Evolutionary conservation across 2,888 invertebrate genomes (phyloP).

Genomic region (Mimas tiliae): DNA sequence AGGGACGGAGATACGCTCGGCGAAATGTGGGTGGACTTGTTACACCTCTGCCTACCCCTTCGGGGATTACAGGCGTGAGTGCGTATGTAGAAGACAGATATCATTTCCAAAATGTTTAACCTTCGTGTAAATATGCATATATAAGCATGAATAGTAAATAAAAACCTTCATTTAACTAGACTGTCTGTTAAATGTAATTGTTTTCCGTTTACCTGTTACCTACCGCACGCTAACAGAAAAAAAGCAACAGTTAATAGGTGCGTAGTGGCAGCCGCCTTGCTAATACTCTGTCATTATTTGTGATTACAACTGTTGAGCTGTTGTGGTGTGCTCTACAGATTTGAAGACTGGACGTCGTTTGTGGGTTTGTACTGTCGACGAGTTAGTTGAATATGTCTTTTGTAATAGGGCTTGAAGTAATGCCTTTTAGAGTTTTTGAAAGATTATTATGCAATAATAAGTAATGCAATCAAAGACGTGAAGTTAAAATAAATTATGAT

Average conservation of each 20-base stretch:
- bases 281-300: slow-evolving; percentile 1
- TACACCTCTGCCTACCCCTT: no score
- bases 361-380: not conserved
- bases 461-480: no score
- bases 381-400: not conserved
- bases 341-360: not conserved
- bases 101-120: no score
- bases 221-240: slow-evolving; percentile 13
- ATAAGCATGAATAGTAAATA: not conserved
- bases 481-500: no score
- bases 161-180: not conserved
- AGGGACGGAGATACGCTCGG: no score
- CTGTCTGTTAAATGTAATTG: slow-evolving; percentile 11
- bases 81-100: no score
- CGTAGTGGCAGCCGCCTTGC: not conserved
- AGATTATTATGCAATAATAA: no score
- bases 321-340: not conserved
- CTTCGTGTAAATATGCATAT: no score
- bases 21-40: no score
- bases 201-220: slow-evolving; percentile 19
- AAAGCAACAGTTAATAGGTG: not conserved
- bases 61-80: no score
- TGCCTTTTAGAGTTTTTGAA: no score
- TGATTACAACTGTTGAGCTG: slow-evolving; percentile 1
- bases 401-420: no score